Conservation (phyloP, 1,140 invertebrate genomes). For the Drosophila kikkawai region DNA sequence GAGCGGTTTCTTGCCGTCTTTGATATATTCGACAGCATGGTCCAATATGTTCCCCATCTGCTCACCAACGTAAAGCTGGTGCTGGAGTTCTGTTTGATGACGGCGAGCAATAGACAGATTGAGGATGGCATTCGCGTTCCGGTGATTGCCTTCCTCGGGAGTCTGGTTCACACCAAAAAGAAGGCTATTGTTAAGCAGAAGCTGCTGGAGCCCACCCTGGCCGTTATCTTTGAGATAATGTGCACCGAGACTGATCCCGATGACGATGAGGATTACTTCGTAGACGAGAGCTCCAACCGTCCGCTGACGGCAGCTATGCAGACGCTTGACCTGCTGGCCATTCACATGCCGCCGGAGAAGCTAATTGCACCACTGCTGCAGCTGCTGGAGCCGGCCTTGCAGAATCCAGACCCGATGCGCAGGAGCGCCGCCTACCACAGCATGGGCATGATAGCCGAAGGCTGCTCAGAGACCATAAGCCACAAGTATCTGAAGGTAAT, state of each 20-base stretch:
- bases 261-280: constrained; percentile 43
- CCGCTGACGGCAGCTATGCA: constrained; percentile 89
- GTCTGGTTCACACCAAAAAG: constrained; percentile 89
- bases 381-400: constrained; percentile 88
- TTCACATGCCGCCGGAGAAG: constrained; percentile 92
- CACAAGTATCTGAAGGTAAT: constrained; percentile 90
- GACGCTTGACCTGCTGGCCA: constrained; percentile 91
- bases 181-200: constrained; percentile 91
- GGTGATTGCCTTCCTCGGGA: constrained; percentile 89
- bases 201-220: constrained; percentile 89
- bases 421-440: constrained; percentile 90
- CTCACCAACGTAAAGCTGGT: constrained; percentile 89
- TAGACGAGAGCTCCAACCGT: constrained; percentile 64
- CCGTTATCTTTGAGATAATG: constrained; percentile 90
- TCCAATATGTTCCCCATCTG: constrained; percentile 88
- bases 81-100: constrained; percentile 89
- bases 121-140: constrained; percentile 88
- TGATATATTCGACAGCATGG: constrained; percentile 90
- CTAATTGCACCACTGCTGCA: constrained; percentile 89
- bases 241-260: constrained; percentile 85
- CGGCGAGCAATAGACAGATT: constrained; percentile 86
- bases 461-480: constrained; percentile 91
- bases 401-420: constrained; percentile 86
- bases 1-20: constrained; percentile 88
- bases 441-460: constrained; percentile 92